These are phyloP conservation scores for Cotesia chilonis DNA, from an alignment of 1,140 invertebrate species.

Conservation along the genomic window DNA sequence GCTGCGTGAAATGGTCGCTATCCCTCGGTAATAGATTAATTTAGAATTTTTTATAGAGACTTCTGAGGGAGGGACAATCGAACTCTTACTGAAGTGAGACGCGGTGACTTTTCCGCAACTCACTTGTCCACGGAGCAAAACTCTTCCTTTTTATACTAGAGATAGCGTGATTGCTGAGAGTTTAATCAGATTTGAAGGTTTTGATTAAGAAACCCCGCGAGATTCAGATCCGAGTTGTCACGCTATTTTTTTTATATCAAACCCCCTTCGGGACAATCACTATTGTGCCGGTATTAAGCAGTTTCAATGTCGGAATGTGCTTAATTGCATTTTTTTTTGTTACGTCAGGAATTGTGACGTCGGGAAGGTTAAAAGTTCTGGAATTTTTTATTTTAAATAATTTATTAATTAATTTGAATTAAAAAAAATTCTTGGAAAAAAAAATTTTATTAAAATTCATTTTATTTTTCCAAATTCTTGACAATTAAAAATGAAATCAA, in stretches of 20 bases:
- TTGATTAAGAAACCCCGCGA: slow-evolving; percentile 62
- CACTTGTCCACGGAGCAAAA: slow-evolving; percentile 54
- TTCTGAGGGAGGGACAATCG: background rate
- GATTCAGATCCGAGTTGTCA: slow-evolving; percentile 57
- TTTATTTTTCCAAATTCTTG: too few relatives aligned
- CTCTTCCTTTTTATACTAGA: slow-evolving; percentile 58
- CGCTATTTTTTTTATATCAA: slow-evolving; percentile 51
- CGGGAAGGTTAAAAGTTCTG: too few relatives aligned
- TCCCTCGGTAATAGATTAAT: background rate
- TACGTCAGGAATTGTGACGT: too few relatives aligned
- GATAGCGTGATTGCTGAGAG: slow-evolving; percentile 61
- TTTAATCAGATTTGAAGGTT: slow-evolving; percentile 62
- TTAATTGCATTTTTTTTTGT: background rate
- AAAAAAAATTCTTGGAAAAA: too few relatives aligned
- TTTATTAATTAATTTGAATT: too few relatives aligned
- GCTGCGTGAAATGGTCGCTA: background rate
- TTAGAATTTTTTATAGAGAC: background rate
- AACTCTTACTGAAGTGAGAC: slow-evolving; percentile 56
- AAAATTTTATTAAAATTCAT: too few relatives aligned
- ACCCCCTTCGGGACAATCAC: slow-evolving; percentile 29
- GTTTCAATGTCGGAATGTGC: background rate
- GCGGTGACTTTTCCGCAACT: slow-evolving; percentile 60
- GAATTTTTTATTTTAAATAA: too few relatives aligned
- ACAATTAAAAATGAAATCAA: too few relatives aligned
- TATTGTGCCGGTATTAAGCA: slow-evolving; percentile 18